Evolutionary conservation across 2,888 invertebrate genomes (phyloP).

Genomic region (Salticus scenicus): DNA sequence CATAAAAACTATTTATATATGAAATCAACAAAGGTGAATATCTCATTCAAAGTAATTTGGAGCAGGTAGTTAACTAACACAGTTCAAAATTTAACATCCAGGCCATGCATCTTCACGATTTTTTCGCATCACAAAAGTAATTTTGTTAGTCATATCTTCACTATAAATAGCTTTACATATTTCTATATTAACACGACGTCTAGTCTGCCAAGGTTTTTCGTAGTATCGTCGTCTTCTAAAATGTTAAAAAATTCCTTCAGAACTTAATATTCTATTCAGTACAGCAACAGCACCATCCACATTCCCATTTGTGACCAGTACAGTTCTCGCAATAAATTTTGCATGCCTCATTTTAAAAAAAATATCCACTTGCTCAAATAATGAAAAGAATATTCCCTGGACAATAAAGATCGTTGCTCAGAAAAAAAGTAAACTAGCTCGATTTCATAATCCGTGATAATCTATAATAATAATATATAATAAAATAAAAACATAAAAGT

Average conservation of each 20-base stretch:
- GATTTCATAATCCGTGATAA: no score
- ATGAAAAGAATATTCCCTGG: no score
- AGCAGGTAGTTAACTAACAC: no score
- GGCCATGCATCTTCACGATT: conserved; percentile 73
- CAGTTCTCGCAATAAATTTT: conserved; percentile 89
- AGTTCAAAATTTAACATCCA: conserved; percentile 63
- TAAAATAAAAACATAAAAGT: no score
- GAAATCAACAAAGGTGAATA: no score
- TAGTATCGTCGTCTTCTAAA: conserved; percentile 87
- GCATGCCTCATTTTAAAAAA: conserved; percentile 81
- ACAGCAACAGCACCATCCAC: conserved; percentile 90
- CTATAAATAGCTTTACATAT: conserved; percentile 93
- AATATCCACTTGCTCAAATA: no score
- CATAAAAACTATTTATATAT: no score
- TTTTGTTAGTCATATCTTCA: conserved; percentile 95
- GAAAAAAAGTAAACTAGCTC: no score
- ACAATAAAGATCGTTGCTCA: no score
- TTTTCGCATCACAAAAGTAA: conserved; percentile 82
- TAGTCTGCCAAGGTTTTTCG: conserved; percentile 91
- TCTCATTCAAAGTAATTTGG: no score
- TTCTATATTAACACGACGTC: conserved; percentile 91
- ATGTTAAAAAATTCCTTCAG: conserved; percentile 89
- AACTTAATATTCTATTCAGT: conserved; percentile 88
- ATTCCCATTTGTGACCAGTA: conserved; percentile 92
- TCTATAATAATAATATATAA: no score